Percentiles rank a stretch among this genome's conserved stretches.
Evolutionary conservation across 2,797 vertebrate species (phyloP).

Genomic region (Alca torda): DNA sequence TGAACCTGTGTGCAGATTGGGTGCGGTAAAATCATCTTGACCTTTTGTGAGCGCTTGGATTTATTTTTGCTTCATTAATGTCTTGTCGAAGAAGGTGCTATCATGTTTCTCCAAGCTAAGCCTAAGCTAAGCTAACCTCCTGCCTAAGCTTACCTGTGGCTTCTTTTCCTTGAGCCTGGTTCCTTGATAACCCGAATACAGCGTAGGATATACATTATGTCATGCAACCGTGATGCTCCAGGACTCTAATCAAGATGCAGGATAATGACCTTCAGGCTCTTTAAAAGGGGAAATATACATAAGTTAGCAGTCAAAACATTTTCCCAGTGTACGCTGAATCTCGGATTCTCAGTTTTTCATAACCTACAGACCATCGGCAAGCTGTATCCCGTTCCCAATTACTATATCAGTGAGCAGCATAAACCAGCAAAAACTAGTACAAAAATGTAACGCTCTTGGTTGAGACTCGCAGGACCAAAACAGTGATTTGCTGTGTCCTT

Average conservation of each 20-base stretch:
- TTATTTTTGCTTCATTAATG: background rate
- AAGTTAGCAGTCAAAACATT: background rate
- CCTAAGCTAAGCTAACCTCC: background rate
- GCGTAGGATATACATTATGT: background rate
- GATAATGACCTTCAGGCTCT: background rate
- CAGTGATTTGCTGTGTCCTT: background rate
- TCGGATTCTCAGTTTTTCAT: background rate
- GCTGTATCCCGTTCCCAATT: background rate
- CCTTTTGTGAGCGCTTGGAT: background rate
- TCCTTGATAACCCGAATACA: background rate
- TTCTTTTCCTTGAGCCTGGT: background rate
- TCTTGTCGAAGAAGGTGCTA: background rate
- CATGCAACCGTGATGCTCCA: background rate
- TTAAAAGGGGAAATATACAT: background rate
- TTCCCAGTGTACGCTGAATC: background rate
- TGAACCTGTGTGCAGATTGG: background rate
- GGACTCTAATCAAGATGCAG: background rate
- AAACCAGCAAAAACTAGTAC: background rate
- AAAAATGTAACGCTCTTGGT: background rate
- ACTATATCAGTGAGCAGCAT: background rate
- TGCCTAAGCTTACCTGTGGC: background rate
- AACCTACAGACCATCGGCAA: background rate
- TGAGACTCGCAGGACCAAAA: background rate
- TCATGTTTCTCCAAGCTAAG: background rate
- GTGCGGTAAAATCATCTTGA: background rate